Evolutionary conservation across 2,888 invertebrate species (phyloP).

Genomic region (Colletes collaris): DNA sequence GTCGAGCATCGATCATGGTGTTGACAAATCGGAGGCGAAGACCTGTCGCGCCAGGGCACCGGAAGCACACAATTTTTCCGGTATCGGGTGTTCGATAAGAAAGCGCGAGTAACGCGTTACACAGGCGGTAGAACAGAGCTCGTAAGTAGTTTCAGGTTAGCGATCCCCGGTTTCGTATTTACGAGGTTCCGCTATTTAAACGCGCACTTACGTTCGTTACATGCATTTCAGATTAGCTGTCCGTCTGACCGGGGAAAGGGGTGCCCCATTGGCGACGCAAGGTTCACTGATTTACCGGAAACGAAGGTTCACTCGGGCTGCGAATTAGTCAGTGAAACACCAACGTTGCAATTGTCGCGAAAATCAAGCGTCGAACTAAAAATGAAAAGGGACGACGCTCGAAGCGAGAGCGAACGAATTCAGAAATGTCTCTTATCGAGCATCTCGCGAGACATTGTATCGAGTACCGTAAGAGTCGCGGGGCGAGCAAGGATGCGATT

Average conservation of each 20-base stretch:
- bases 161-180: constrained; percentile 9
- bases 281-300: constrained; percentile 7
- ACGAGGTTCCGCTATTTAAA: constrained; percentile 29
- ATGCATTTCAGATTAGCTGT: constrained; percentile 13
- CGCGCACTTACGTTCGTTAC: constrained; percentile 13
- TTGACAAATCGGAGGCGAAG: too few species aligned
- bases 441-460: too few species aligned
- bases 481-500: not conserved
- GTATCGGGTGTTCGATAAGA: constrained; percentile 9
- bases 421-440: not conserved
- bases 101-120: not conserved
- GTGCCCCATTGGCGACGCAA: not conserved
- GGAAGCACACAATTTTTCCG: constrained; percentile 12
- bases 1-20: too few species aligned
- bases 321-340: too few species aligned
- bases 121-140: constrained; percentile 1
- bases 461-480: too few species aligned
- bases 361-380: too few species aligned
- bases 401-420: not conserved
- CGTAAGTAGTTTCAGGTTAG: constrained; percentile 26
- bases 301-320: not conserved
- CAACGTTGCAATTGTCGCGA: too few species aligned
- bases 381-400: too few species aligned
- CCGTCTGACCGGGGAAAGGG: constrained; percentile 6
- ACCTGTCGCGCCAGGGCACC: not conserved